A percentile compares a stretch with the other conserved stretches of the same genome.
These are phyloP conservation scores for Lasioglossum villosulum DNA, from an alignment of 2,888 invertebrate species.

Conservation along the genomic window DNA sequence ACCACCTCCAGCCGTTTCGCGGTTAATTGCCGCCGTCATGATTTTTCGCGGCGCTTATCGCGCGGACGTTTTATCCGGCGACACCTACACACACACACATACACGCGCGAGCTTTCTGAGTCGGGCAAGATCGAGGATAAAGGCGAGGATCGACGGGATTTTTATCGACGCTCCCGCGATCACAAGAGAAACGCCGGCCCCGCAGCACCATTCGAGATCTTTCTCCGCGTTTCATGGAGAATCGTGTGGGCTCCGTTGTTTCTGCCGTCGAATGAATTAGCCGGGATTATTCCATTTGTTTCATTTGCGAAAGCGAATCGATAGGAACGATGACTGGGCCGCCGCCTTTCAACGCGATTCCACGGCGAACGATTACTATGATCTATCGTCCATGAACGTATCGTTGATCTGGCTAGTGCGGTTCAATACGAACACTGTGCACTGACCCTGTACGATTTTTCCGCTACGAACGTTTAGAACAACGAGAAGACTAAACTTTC, in stretches of 20 bases:
- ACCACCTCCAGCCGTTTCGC: constrained; percentile 54
- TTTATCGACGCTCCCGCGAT: neutral
- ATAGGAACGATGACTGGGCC: neutral
- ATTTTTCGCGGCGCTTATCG: constrained; percentile 46
- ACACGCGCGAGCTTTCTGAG: constrained; percentile 1
- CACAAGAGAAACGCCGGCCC: neutral
- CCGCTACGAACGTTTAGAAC: too few relatives aligned
- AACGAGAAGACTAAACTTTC: too few relatives aligned
- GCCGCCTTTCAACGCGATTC: neutral
- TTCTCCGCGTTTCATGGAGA: neutral
- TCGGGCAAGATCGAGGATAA: constrained; percentile 7
- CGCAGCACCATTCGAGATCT: neutral
- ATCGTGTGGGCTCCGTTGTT: neutral
- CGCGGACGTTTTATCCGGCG: constrained; percentile 9
- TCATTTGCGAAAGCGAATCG: neutral
- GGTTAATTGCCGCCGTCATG: constrained; percentile 62
- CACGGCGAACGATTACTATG: neutral
- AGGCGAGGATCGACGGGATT: constrained; percentile 2
- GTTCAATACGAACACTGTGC: neutral
- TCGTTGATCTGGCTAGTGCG: neutral
- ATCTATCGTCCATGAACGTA: neutral
- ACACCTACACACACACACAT: constrained; percentile 38
- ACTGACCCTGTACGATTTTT: neutral
- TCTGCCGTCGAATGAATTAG: neutral
- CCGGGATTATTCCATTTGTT: neutral